phyloP scores from a whole-genome alignment of 2,888 invertebrate species.

The Agrotis segetum region DNA sequence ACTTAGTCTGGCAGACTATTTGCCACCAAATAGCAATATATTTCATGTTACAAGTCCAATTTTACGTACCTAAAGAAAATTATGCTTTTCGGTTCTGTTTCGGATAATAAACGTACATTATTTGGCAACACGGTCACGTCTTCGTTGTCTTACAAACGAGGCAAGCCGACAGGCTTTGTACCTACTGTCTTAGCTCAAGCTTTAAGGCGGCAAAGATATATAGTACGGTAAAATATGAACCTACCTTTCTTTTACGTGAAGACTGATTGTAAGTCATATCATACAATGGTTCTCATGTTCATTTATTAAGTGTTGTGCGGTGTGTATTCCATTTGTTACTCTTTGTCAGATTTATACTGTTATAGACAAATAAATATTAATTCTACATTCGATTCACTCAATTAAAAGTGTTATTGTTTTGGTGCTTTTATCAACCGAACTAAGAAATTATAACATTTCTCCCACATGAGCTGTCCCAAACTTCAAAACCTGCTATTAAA shows the following conservation, averaged over 20 bases:
- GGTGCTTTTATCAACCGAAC: too few species aligned
- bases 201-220: constrained; percentile 55
- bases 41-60: constrained; percentile 52
- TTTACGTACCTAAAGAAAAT: constrained; percentile 58
- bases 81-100: constrained; percentile 56
- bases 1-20: constrained; percentile 19
- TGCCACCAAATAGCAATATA: constrained; percentile 38
- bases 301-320: too few species aligned
- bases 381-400: too few species aligned
- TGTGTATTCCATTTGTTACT: too few species aligned
- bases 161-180: constrained; percentile 54
- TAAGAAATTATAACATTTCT: too few species aligned
- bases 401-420: too few species aligned
- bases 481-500: too few species aligned
- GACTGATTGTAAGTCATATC: constrained; percentile 18
- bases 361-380: too few species aligned
- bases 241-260: constrained; percentile 41
- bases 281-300: constrained; percentile 13
- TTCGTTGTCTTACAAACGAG: constrained; percentile 64
- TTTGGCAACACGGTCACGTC: constrained; percentile 65
- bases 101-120: constrained; percentile 62
- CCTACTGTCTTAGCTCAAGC: constrained; percentile 45
- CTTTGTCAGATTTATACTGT: not conserved
- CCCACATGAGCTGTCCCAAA: too few species aligned
- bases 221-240: constrained; percentile 39